These are phyloP conservation scores for Agapornis roseicollis DNA, from an alignment of 2,113 vertebrate species.

Conservation along the genomic window DNA sequence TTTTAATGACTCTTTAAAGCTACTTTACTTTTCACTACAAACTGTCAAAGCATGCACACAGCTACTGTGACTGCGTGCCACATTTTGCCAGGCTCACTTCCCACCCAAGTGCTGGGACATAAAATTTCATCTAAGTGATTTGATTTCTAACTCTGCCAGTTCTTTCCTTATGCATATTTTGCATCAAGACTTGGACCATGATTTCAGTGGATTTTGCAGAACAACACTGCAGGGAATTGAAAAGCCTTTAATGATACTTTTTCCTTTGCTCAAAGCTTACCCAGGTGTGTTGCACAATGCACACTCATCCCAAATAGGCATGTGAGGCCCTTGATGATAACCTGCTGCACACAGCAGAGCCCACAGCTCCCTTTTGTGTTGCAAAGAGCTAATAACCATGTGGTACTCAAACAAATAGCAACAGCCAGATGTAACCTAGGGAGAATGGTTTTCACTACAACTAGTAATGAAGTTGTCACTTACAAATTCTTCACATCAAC, in stretches of 20 bases:
- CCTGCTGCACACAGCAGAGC: not conserved
- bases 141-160: not conserved
- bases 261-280: not conserved
- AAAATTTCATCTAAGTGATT: not conserved
- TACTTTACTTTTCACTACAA: not conserved
- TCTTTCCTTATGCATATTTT: not conserved
- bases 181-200: not conserved
- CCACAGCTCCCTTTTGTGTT: not conserved
- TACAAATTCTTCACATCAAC: conserved; percentile 95
- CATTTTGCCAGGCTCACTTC: not conserved
- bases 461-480: conserved; percentile 72
- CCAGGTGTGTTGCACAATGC: not conserved
- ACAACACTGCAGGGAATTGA: not conserved
- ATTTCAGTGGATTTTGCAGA: not conserved
- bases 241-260: not conserved
- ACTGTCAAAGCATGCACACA: not conserved
- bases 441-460: not conserved
- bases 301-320: fast-evolving
- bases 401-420: not conserved
- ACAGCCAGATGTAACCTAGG: not conserved
- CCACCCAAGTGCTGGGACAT: not conserved
- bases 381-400: not conserved
- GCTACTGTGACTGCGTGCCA: not conserved
- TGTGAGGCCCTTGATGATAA: not conserved
- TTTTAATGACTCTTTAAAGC: not conserved